Conservation (phyloP, 2,113 vertebrate genomes). For the Nycticebus coucang region DNA sequence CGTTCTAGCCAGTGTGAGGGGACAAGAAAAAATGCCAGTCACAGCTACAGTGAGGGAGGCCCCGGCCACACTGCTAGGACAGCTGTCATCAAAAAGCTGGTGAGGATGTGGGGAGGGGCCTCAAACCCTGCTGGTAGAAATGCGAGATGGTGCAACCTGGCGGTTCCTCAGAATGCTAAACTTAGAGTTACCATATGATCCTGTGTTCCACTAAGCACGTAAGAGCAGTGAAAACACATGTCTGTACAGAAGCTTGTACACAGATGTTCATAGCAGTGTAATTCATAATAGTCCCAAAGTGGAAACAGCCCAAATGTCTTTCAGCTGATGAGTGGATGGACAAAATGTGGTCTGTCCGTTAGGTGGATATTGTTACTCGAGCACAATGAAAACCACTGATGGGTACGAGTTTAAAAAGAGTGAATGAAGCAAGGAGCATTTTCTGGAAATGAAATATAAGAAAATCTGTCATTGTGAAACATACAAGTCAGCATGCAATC, state of each 20-base stretch:
- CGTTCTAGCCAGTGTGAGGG: neutral
- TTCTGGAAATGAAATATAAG: neutral
- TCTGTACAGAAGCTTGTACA: neutral
- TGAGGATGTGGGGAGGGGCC: neutral
- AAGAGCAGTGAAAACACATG: neutral
- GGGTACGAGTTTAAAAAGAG: neutral
- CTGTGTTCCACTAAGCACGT: too few relatives aligned
- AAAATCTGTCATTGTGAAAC: neutral
- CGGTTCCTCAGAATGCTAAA: neutral
- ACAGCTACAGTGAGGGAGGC: neutral
- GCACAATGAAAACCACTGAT: neutral
- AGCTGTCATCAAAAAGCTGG: neutral
- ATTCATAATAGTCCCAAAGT: neutral
- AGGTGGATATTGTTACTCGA: neutral
- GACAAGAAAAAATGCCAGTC: neutral
- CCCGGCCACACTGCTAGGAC: fast-evolving
- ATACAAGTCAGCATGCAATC: neutral
- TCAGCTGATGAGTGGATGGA: neutral
- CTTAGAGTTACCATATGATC: neutral
- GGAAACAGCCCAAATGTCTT: neutral
- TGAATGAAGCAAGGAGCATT: neutral
- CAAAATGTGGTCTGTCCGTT: neutral
- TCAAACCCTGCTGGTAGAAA: neutral
- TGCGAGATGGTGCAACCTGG: neutral
- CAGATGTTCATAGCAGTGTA: neutral